Percentiles rank a stretch among this genome's conserved stretches.
Evolutionary conservation across 1,140 invertebrate species (phyloP).

Genomic region (Ganaspis sp.): DNA sequence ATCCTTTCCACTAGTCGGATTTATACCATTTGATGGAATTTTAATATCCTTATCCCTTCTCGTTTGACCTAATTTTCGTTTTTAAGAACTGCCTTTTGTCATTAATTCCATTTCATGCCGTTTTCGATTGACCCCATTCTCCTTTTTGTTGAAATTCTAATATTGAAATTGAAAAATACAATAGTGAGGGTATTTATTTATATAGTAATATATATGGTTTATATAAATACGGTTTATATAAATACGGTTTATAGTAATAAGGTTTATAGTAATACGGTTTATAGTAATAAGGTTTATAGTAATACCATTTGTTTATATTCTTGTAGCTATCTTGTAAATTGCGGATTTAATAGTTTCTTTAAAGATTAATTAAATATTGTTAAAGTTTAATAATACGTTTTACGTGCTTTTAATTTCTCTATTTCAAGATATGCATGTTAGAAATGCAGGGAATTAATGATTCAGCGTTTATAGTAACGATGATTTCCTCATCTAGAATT

Average conservation of each 20-base stretch:
- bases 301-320: too few species aligned
- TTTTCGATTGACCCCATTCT: neutral
- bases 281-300: too few species aligned
- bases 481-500: constrained; percentile 2
- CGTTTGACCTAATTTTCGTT: neutral
- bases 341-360: too few species aligned
- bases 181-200: too few species aligned
- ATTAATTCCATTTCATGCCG: neutral
- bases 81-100: neutral
- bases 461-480: constrained; percentile 3
- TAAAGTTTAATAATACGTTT: neutral
- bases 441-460: neutral
- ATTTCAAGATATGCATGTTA: neutral
- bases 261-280: too few species aligned
- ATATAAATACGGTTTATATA: too few species aligned
- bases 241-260: too few species aligned
- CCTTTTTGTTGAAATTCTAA: neutral
- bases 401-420: neutral
- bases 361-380: neutral
- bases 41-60: neutral
- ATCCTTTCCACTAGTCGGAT: too few species aligned
- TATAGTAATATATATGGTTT: too few species aligned
- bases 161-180: too few species aligned
- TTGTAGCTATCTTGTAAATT: too few species aligned
- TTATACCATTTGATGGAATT: neutral